Conservation (phyloP, 2,888 invertebrate genomes). For the Oscheius sp. region DNA sequence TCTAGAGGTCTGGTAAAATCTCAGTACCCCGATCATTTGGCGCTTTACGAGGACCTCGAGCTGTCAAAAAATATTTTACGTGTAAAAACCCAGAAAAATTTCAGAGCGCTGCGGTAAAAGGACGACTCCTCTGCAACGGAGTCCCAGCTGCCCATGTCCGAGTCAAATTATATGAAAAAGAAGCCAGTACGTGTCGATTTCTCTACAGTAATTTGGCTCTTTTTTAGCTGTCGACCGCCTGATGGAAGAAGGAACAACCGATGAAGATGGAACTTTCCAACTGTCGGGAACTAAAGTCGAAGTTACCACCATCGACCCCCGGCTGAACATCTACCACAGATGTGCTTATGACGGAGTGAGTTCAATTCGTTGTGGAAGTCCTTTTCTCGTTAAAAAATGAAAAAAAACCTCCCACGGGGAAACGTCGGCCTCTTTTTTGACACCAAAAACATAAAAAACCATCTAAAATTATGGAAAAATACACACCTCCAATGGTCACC, state of each 20-base stretch:
- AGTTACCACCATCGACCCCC: conserved; percentile 53
- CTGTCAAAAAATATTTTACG: not conserved
- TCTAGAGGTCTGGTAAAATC: not conserved
- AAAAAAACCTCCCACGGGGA: no score
- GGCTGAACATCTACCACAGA: conserved; percentile 50
- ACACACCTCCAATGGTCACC: no score
- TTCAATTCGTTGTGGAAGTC: no score
- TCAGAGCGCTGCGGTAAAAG: conserved; percentile 62
- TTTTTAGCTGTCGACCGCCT: conserved; percentile 64
- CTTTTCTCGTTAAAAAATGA: no score
- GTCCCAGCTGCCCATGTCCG: conserved; percentile 62
- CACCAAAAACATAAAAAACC: no score
- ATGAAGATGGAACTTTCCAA: conserved; percentile 63
- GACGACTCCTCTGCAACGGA: conserved; percentile 64
- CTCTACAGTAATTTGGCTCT: no score
- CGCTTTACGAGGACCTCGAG: no score
- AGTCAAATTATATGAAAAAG: conserved; percentile 67
- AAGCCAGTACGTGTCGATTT: conserved; percentile 45
- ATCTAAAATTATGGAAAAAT: no score
- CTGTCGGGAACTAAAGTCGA: conserved; percentile 55
- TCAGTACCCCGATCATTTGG: no score
- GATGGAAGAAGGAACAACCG: conserved; percentile 64
- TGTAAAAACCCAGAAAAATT: conserved; percentile 10
- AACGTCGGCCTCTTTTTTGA: no score
- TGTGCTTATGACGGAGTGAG: conserved; percentile 35